phyloP scores from a whole-genome alignment of 30 jellyfish, hydroid and myxozoan genomes.

The Hydractinia echinata region DNA sequence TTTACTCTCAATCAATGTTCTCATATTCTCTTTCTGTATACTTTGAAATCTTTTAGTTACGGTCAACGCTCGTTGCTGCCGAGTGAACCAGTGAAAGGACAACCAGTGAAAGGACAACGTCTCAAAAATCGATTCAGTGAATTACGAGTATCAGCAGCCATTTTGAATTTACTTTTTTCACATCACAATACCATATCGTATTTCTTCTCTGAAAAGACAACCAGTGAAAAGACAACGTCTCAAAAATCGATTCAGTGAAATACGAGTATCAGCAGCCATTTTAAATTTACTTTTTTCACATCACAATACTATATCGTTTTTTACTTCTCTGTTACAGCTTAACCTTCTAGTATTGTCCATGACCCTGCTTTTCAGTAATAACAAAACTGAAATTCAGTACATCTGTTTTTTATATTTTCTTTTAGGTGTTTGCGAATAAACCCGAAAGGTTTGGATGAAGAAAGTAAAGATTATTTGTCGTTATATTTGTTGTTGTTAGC shows the following conservation, averaged over 20 bases:
- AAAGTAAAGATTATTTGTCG: conserved; percentile 92
- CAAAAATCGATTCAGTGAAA: too few relatives aligned
- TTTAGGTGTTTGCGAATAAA: conserved; percentile 92
- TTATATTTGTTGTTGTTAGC: conserved; percentile 66
- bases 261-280: background rate
- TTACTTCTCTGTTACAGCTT: too few relatives aligned
- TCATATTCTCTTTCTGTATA: too few relatives aligned
- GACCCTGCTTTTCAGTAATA: background rate
- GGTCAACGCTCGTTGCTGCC: too few relatives aligned
- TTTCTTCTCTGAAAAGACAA: too few relatives aligned
- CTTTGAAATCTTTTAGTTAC: too few relatives aligned
- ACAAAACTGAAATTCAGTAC: background rate
- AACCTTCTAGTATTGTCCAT: too few relatives aligned
- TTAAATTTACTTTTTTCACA: background rate
- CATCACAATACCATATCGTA: background rate
- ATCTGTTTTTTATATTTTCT: background rate
- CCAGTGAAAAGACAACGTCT: too few relatives aligned
- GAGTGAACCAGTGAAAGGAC: too few relatives aligned
- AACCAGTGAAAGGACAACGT: too few relatives aligned
- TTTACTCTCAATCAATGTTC: background rate
- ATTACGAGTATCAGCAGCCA: background rate
- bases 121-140: too few relatives aligned
- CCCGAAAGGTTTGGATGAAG: conserved; percentile 97
- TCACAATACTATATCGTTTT: background rate
- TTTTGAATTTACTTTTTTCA: background rate